Base-by-base conservation (phyloP, 2,113 vertebrate species). In the Bubo blakistoni region DNA sequence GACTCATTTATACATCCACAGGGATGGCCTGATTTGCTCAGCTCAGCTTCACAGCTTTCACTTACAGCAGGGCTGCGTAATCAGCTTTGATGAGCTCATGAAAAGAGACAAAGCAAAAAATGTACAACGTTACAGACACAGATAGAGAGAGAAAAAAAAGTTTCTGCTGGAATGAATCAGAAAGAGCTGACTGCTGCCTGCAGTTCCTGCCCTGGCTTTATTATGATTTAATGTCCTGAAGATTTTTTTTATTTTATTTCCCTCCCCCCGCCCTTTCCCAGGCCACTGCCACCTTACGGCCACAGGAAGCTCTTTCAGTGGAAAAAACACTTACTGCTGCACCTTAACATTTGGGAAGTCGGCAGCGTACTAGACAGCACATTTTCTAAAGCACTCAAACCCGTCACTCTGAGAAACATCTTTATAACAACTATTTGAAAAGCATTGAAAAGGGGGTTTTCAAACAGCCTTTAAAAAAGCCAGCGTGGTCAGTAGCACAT, bases 21-120 rank as follows among this genome's bases (percentile, higher is more conserved):
- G 78, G 78, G 94, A 96, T 87, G 95, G 90, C 74, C 88, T 74
- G 78, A 93, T 94, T 94, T 93, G 85, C 92, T 92, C 88, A 70
- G 88, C 77, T 94, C 78, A 86, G 92, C 85, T 88, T 77, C 94
- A 83, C 71, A 88, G 87, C 62, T 85, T 88, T 88, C 90, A 67
- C 70, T 93, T 94, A 34, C 65, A 81, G 85, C n/a, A 5, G n/a
- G 18, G 78, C 88, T 87, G 73, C 3, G 9, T 73, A 84, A 93
- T 93, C 47, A 5, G 77, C 94, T 95, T 91, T 94, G 87, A 95
- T 79, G 87, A 86, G 84, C 90, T 90, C 72, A 47, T 46, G 70
- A 81, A 93, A 93, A 71, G 95, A 93, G 81, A 63, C 69, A 91
- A 90, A 95, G 85, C 61, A 81, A 66, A 78, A 79, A 63, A 5